phyloP scores from a whole-genome alignment of 2,113 vertebrate genomes.

The Galemys pyrenaicus region DNA sequence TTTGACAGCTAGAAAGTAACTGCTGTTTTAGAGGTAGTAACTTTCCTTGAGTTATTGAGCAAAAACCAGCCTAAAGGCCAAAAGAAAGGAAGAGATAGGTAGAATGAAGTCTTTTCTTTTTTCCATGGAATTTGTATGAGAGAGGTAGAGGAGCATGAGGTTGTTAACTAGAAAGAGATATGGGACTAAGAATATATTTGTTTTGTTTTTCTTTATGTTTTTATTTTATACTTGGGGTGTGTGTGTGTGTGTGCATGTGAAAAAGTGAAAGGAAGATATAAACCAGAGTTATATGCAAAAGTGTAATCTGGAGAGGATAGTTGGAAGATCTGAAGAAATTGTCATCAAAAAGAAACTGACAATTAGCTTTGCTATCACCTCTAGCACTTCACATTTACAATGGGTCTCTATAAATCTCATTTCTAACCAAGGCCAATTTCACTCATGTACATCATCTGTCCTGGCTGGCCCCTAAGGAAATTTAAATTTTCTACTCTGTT shows the following conservation, averaged over 20 bases:
- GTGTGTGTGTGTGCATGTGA: background rate
- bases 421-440: background rate
- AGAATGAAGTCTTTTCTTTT: background rate
- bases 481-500: background rate
- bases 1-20: background rate
- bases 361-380: accelerated
- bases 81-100: background rate
- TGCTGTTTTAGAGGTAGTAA: background rate
- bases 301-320: background rate
- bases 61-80: background rate
- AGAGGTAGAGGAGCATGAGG: background rate
- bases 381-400: background rate
- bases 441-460: background rate
- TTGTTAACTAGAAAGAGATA: background rate
- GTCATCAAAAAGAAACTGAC: background rate
- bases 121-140: background rate
- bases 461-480: background rate
- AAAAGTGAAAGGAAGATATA: background rate
- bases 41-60: background rate
- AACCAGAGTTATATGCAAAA: background rate
- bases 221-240: background rate
- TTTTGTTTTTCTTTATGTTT: background rate
- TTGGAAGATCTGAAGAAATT: background rate
- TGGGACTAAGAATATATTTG: background rate
- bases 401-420: background rate